Evolutionary conservation across 2,888 invertebrate genomes (phyloP).

Genomic region (Drosophila ezoana): DNA sequence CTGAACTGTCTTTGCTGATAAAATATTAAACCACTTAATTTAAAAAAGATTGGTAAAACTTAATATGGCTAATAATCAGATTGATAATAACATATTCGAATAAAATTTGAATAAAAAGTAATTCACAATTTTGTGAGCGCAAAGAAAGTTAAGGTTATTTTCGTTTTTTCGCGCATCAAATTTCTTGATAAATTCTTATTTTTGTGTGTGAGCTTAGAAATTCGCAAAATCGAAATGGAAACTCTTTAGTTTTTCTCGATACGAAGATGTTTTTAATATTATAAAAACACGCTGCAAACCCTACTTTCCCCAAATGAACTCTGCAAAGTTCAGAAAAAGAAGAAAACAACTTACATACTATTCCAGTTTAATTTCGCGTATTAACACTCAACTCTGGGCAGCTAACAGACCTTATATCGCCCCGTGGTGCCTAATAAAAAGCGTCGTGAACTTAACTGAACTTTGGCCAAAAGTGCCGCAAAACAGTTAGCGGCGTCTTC

Average conservation of each 20-base stretch:
- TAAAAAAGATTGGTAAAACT: too few relatives aligned
- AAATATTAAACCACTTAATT: not conserved
- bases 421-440: constrained; percentile 17
- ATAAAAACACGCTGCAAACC: not conserved
- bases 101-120: too few relatives aligned
- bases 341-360: constrained; percentile 32
- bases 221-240: not conserved
- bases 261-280: not conserved
- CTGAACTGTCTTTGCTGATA: too few relatives aligned
- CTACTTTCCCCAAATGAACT: constrained; percentile 11
- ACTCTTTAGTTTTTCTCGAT: not conserved
- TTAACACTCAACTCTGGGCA: constrained; percentile 31
- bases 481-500: constrained; percentile 51
- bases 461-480: constrained; percentile 49
- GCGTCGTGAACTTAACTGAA: constrained; percentile 63
- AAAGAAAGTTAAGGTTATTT: too few relatives aligned
- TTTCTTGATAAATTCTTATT: too few relatives aligned
- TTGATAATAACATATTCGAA: too few relatives aligned
- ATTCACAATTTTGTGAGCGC: too few relatives aligned
- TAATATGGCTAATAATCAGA: too few relatives aligned
- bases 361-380: constrained; percentile 33
- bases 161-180: too few relatives aligned
- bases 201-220: not conserved
- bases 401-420: constrained; percentile 24
- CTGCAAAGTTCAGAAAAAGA: constrained; percentile 22